Percentiles rank a stretch among this genome's conserved stretches.
Evolutionary conservation across 2,797 vertebrate genomes (phyloP).

Genomic region (Apogon talboti): DNA sequence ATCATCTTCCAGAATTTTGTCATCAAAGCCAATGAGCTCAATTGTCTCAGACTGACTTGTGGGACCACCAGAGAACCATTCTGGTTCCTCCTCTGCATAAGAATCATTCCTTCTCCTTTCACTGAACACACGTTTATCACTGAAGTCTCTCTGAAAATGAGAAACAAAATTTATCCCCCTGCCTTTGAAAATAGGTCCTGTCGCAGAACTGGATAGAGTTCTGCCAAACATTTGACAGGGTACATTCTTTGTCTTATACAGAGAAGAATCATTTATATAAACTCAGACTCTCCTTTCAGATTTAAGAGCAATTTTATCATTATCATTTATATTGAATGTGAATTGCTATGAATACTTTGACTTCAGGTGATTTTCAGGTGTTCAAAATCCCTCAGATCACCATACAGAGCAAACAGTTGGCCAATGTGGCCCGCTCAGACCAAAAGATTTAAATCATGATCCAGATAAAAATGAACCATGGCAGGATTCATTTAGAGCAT

Average conservation of each 20-base stretch:
- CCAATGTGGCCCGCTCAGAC: too few relatives aligned
- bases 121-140: conserved; percentile 94
- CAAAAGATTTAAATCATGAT: too few relatives aligned
- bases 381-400: too few relatives aligned
- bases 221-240: too few relatives aligned
- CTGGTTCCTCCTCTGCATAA: conserved; percentile 96
- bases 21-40: conserved; percentile 96
- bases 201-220: too few relatives aligned
- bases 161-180: conserved; percentile 6
- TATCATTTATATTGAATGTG: neutral
- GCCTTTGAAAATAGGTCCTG: neutral
- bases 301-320: neutral
- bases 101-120: conserved; percentile 97
- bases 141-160: conserved; percentile 90
- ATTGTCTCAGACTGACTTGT: conserved; percentile 99
- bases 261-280: neutral
- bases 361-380: too few relatives aligned
- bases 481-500: too few relatives aligned
- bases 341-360: too few relatives aligned
- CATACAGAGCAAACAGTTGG: too few relatives aligned
- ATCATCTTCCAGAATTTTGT: conserved; percentile 95
- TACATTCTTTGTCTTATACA: neutral
- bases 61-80: conserved; percentile 97
- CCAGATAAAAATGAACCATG: too few relatives aligned
- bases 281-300: neutral